Base-by-base conservation (phyloP, 2,113 vertebrate species). In the Chaetura pelagica region DNA sequence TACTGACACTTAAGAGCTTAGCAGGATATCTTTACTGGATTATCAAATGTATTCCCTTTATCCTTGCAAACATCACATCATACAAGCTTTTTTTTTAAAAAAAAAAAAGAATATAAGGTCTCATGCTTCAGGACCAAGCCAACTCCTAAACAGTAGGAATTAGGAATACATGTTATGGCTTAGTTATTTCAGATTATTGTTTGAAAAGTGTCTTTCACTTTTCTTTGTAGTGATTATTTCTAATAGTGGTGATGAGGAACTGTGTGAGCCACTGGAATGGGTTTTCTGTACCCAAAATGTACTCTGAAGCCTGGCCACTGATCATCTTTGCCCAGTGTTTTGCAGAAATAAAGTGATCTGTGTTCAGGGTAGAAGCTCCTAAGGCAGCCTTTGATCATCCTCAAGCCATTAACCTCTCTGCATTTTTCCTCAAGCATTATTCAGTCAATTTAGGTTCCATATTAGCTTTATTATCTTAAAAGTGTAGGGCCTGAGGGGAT, bases 1-100 rank as follows among this genome's bases (percentile, higher is more conserved):
- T 82, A 73, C 51, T 92, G 93, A 74, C 75, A 42, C 55, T 93
- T 87, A 97, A 92, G 94, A 92, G 75, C 72, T 96, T 95, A 94
- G 89, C 52, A 67, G 87, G 64, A 74, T 83, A 72, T 86, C 92
- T 86, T 95, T 52, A 59, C 63, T 83, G 91, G 91, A 86, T 97
- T 96, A 94, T 73, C 75, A 61, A 85, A 55, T 62, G 68, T 77
- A 63, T 74, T 77, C 72, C 64, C 34, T 71, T 95, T 95, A 93
- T 94, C 82, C 85, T 2, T 46, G 57, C 90, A 93, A 93, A 84
- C 82, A 93, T 86, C 3, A 0, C 78, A 57, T 94, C 94, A 86
- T 35, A 61, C 44, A 52, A 58, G 59, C 59, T 69, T 51, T n/a
- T 17, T 15, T 46, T 46, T 27, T 46, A 46, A 46, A 51, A 7